A percentile compares a stretch with the other conserved stretches of the same genome.
phyloP scores from a whole-genome alignment of 2,113 vertebrate species.

The Hippolais icterina region DNA sequence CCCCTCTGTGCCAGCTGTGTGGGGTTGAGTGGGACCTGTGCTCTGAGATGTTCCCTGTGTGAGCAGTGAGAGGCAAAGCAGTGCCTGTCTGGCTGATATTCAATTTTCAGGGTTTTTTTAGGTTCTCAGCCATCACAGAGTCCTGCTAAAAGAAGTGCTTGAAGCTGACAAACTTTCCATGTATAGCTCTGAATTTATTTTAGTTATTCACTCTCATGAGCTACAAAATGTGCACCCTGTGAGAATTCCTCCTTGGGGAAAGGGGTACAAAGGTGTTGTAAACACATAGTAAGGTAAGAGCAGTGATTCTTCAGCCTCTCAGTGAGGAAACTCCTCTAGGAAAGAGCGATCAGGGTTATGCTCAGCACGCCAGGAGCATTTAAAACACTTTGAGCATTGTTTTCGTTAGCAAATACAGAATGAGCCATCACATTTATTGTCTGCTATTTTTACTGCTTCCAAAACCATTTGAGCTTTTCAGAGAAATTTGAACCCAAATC shows the following conservation, averaged over 20 bases:
- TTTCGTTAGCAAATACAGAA: not conserved
- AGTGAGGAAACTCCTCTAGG: not conserved
- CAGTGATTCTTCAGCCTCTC: not conserved
- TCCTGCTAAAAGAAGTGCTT: not conserved
- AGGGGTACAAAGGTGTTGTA: not conserved
- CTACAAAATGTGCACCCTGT: not conserved
- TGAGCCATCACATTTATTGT: not conserved
- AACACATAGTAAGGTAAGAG: not conserved
- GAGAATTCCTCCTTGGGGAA: not conserved
- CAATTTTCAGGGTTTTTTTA: not conserved
- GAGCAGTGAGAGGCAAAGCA: not conserved
- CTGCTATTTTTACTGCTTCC: not conserved
- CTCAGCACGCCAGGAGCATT: not conserved
- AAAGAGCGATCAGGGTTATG: not conserved
- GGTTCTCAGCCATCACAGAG: not conserved
- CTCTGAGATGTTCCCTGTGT: not conserved
- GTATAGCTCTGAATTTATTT: not conserved
- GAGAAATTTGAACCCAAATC: not conserved
- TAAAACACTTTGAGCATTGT: not conserved
- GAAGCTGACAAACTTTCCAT: not conserved
- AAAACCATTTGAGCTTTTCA: not conserved
- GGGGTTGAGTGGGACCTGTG: not conserved
- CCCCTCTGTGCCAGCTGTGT: not conserved
- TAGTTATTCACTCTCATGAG: not conserved
- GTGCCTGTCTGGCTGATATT: not conserved